phyloP scores from a whole-genome alignment of 2,888 invertebrate genomes.

The Hedychridium roseum region DNA sequence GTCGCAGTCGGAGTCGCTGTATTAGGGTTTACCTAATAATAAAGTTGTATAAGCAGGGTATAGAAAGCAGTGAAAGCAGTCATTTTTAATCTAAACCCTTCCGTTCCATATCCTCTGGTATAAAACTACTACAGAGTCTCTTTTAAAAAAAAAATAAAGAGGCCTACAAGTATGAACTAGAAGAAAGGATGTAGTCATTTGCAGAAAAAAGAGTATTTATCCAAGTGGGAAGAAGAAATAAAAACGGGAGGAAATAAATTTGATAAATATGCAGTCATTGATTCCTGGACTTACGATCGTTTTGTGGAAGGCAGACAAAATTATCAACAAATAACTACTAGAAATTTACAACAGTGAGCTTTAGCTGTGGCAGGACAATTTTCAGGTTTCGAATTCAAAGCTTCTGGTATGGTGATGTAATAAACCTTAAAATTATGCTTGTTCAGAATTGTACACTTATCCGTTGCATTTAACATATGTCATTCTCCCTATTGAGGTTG shows the following conservation, averaged over 20 bases:
- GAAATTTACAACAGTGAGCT: conserved; percentile 32
- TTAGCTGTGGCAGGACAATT: conserved; percentile 28
- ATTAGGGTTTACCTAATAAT: too few relatives aligned
- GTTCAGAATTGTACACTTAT: neutral
- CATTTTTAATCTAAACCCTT: too few relatives aligned
- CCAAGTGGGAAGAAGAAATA: conserved; percentile 22
- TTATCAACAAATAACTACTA: conserved; percentile 26
- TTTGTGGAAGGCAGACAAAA: conserved; percentile 26
- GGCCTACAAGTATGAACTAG: conserved; percentile 10
- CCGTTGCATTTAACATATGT: conserved; percentile 12
- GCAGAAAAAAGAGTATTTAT: conserved; percentile 19
- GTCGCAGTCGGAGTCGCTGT: too few relatives aligned
- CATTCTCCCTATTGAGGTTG: conserved; percentile 21
- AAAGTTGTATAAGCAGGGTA: too few relatives aligned
- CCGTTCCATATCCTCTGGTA: too few relatives aligned
- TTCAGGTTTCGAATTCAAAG: conserved; percentile 20
- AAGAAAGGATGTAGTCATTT: conserved; percentile 17
- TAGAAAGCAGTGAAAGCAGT: too few relatives aligned
- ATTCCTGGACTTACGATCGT: conserved; percentile 29
- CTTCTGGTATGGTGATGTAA: conserved; percentile 9
- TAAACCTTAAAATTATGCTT: conserved; percentile 22
- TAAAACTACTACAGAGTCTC: too few relatives aligned
- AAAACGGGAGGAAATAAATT: conserved; percentile 26
- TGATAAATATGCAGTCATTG: conserved; percentile 26
- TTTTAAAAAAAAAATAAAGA: conserved; percentile 17